A percentile compares a stretch with the other conserved stretches of the same genome.
phyloP scores from a whole-genome alignment of 2,113 vertebrate species.

The Thunnus thynnus region DNA sequence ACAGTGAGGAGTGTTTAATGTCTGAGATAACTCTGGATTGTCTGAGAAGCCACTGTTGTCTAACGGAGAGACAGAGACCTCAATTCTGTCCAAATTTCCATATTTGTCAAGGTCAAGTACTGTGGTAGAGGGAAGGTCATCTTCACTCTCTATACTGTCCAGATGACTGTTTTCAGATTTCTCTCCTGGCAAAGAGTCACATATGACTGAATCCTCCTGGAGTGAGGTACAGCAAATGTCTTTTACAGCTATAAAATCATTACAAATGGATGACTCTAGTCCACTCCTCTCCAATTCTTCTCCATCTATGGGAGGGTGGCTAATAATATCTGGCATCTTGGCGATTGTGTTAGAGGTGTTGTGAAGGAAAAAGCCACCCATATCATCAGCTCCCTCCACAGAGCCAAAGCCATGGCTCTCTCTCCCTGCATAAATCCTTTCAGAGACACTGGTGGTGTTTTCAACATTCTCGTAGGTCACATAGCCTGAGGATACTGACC shows the following conservation, averaged over 20 bases:
- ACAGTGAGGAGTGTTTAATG: background rate
- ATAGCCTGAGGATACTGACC: constrained; percentile 73
- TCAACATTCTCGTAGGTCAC: constrained; percentile 65
- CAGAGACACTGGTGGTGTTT: constrained; percentile 37
- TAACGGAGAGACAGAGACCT: constrained; percentile 6
- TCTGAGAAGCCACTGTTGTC: constrained; percentile 36
- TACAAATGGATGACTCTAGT: constrained; percentile 24
- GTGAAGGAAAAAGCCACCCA: constrained; percentile 57
- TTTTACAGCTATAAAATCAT: constrained; percentile 11
- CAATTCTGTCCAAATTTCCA: constrained; percentile 19
- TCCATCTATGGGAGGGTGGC: constrained; percentile 77
- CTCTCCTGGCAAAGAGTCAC: constrained; percentile 13
- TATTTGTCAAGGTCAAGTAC: constrained; percentile 9
- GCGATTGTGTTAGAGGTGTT: constrained; percentile 52
- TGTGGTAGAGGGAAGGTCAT: background rate
- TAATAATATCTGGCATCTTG: constrained; percentile 77
- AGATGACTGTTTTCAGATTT: constrained; percentile 1
- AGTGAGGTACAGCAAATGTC: constrained; percentile 24
- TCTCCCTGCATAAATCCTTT: background rate
- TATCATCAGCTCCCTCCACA: constrained; percentile 8
- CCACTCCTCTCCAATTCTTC: constrained; percentile 72
- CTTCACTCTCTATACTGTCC: constrained; percentile 15
- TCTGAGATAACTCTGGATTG: constrained; percentile 18
- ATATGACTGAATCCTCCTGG: constrained; percentile 35
- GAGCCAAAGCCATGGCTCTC: constrained; percentile 10